Evolutionary conservation across 2,888 invertebrate genomes (phyloP), one percentile per base, ranked within the genome.

Genomic region (Monochamus alternatus): DNA sequence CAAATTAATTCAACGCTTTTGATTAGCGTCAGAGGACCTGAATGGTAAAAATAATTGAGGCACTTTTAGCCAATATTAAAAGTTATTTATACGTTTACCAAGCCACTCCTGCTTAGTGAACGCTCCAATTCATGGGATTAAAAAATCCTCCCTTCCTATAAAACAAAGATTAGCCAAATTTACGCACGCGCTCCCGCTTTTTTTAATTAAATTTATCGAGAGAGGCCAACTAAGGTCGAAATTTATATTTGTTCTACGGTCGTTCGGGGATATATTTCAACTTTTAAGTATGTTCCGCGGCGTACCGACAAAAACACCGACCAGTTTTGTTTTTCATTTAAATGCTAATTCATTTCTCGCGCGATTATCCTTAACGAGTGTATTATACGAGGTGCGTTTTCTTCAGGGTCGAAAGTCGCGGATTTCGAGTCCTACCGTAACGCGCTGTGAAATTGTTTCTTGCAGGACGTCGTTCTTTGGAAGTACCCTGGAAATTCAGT

Each of bases 291-390:
- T 74, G 77, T 77, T 77, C 73, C 71, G 73, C 51, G 78, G 38
- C 38, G 70, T 78, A 76, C 82, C 80, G 81, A 82, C 81, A 82
- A 79, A 81, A 80, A 80, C 71, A 76, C 71, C 71, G 75, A 75
- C 76, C 74, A 76, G 80, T 80, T 80, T 80, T 74, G 74, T 79
- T 78, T 81, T 81, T 81, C 81, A 83, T 83, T 80, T 80, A 82
- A 81, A 83, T 83, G 83, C 81, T 81, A 83, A 83, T 83, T 82
- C 75, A 79, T 78, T 68, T 76, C 74, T 59, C 74, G 75, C 78
- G 75, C 77, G 78, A 81, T 81, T 79, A 80, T 75, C 58, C 76
- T 69, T 78, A 81, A 80, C 79, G 78, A 80, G 78, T 79, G 22
- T 77, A 73, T 79, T 75, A 78, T 73, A 71, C 73, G 52, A 63